phyloP scores from a whole-genome alignment of 2,113 vertebrate genomes.

The Henicopernis longicauda region DNA sequence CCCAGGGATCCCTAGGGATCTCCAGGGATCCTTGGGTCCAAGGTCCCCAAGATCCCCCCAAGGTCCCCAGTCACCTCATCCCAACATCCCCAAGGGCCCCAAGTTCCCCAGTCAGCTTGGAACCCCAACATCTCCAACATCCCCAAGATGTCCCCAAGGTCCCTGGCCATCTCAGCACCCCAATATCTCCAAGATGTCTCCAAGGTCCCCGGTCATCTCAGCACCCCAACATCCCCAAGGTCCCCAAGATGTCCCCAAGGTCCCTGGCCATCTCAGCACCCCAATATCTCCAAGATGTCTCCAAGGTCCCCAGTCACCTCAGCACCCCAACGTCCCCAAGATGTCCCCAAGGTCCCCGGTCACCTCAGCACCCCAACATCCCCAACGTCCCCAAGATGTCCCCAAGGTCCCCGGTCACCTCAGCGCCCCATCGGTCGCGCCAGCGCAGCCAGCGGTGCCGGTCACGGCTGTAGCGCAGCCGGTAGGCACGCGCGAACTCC shows the following conservation, averaged over 20 bases:
- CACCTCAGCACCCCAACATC: too few species aligned
- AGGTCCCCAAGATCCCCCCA: neutral
- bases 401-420: slow-evolving; percentile 63
- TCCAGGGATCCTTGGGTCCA: neutral
- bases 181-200: neutral
- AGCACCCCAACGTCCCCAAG: neutral
- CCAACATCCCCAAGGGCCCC: neutral
- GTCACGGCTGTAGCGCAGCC: slow-evolving; percentile 86
- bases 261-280: accelerated
- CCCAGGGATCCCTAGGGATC: neutral
- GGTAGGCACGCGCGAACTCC: slow-evolving; percentile 87
- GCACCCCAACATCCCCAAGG: neutral
- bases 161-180: accelerated
- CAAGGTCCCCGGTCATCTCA: neutral
- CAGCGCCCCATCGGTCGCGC: slow-evolving; percentile 84
- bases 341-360: neutral
- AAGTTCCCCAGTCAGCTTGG: neutral
- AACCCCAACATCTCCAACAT: too few species aligned
- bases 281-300: accelerated
- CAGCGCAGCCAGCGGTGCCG: slow-evolving; percentile 87
- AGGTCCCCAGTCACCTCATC: neutral
- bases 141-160: neutral
- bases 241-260: neutral
- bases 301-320: accelerated
- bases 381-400: neutral